Conservation (phyloP, 2,113 vertebrate species). For the Scortum barcoo region DNA sequence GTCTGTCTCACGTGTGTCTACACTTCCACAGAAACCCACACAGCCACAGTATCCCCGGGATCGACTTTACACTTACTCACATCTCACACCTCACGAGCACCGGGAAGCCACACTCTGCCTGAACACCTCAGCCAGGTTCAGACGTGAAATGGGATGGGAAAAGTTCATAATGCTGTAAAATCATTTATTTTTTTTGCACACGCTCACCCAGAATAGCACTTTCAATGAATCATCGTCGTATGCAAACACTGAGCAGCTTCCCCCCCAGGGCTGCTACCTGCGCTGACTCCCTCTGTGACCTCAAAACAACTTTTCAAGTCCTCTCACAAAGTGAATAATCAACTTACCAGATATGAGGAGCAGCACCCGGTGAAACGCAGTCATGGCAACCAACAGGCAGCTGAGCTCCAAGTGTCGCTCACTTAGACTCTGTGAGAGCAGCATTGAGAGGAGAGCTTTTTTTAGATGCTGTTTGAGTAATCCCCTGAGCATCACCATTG, state of each 20-base stretch:
- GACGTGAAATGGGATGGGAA: not conserved
- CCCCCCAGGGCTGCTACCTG: not conserved
- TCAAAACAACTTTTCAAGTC: conserved; percentile 10
- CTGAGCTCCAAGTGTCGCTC: conserved; percentile 34
- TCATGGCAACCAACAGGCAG: conserved; percentile 68
- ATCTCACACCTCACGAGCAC: not conserved
- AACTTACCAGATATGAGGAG: conserved; percentile 82
- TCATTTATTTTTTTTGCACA: not conserved
- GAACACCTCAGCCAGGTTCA: not conserved
- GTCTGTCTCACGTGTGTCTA: not conserved
- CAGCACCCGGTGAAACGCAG: conserved; percentile 66
- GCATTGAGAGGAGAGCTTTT: conserved; percentile 57
- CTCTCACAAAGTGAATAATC: conserved; percentile 15
- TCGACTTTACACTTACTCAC: not conserved
- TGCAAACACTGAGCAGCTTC: not conserved
- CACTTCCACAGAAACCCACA: not conserved
- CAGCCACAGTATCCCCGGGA: not conserved
- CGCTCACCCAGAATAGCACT: not conserved
- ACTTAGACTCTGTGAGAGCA: conserved; percentile 37
- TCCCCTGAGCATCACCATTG: conserved; percentile 73
- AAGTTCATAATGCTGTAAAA: not conserved
- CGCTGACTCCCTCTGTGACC: not conserved
- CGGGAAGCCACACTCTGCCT: not conserved
- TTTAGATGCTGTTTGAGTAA: conserved; percentile 75
- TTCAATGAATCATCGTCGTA: not conserved